phyloP scores from a whole-genome alignment of 2,888 invertebrate species.

The Gastracanthus pulcherrimus region DNA sequence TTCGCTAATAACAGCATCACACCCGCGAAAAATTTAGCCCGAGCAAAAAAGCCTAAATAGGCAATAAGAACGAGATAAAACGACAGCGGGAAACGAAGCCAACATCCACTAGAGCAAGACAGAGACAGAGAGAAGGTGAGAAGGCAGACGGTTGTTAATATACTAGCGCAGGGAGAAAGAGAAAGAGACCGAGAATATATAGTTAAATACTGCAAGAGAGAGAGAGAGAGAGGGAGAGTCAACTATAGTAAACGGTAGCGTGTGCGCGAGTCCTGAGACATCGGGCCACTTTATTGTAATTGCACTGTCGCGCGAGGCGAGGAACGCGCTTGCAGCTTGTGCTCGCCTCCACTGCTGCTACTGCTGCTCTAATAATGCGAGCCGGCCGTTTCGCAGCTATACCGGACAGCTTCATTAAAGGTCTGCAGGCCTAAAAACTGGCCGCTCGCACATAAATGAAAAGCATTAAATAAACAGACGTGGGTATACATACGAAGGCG shows the following conservation, averaged over 20 bases:
- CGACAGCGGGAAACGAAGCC: not conserved
- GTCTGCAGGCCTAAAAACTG: slow-evolving; percentile 53
- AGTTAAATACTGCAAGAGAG: slow-evolving; percentile 14
- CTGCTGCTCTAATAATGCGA: slow-evolving; percentile 61
- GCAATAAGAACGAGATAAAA: slow-evolving; percentile 24
- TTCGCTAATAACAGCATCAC: slow-evolving; percentile 13
- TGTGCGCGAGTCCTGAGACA: slow-evolving; percentile 56
- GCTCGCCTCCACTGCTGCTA: too few species aligned
- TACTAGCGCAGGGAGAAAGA: not conserved
- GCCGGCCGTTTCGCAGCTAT: slow-evolving; percentile 58
- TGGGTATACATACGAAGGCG: not conserved
- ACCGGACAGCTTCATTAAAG: slow-evolving; percentile 67
- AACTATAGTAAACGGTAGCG: slow-evolving; percentile 52
- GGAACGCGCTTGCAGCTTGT: too few species aligned
- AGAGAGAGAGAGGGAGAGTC: slow-evolving; percentile 22
- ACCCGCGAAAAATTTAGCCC: not conserved
- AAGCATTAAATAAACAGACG: slow-evolving; percentile 40
- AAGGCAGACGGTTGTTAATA: slow-evolving; percentile 24
- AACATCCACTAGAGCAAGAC: not conserved
- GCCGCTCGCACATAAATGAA: slow-evolving; percentile 27
- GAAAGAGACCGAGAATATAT: not conserved
- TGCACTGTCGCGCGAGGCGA: slow-evolving; percentile 66
- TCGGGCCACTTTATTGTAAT: slow-evolving; percentile 70
- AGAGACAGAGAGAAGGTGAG: not conserved
- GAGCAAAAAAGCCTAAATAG: not conserved